Conservation (phyloP, 2,113 vertebrate species). For the Callipepla californica region DNA sequence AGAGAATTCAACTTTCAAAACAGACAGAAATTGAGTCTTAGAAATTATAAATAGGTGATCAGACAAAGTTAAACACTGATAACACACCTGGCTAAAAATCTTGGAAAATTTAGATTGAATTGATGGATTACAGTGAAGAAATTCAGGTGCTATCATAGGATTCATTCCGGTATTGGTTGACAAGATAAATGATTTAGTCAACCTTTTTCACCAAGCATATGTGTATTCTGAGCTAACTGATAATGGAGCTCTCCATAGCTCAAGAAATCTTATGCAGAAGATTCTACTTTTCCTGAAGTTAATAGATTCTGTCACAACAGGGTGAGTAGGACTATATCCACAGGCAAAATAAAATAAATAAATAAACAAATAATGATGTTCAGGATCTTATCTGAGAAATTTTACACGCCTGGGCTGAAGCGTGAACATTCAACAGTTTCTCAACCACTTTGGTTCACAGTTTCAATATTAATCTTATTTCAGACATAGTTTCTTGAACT, state of each 20-base stretch:
- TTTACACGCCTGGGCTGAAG: not conserved
- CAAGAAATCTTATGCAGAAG: not conserved
- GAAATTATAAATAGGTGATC: not conserved
- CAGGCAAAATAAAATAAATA: not conserved
- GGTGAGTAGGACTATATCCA: not conserved
- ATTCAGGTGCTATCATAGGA: not conserved
- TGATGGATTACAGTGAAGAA: not conserved
- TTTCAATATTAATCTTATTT: not conserved
- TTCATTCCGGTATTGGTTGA: not conserved
- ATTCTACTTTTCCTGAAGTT: not conserved
- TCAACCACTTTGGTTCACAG: not conserved
- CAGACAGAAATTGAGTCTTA: not conserved
- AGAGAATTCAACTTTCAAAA: not conserved
- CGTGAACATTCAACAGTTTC: not conserved
- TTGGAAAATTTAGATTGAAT: not conserved
- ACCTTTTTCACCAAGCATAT: not conserved
- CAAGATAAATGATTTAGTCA: not conserved
- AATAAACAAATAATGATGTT: not conserved
- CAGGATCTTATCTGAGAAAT: not conserved
- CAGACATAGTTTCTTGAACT: not conserved
- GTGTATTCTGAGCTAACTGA: not conserved
- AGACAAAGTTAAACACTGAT: not conserved
- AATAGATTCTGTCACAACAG: rapidly evolving
- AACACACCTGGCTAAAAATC: not conserved
- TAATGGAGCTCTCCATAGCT: not conserved